phyloP scores from a whole-genome alignment of 2,797 vertebrate genomes.

The Buphagus erythrorhynchus region DNA sequence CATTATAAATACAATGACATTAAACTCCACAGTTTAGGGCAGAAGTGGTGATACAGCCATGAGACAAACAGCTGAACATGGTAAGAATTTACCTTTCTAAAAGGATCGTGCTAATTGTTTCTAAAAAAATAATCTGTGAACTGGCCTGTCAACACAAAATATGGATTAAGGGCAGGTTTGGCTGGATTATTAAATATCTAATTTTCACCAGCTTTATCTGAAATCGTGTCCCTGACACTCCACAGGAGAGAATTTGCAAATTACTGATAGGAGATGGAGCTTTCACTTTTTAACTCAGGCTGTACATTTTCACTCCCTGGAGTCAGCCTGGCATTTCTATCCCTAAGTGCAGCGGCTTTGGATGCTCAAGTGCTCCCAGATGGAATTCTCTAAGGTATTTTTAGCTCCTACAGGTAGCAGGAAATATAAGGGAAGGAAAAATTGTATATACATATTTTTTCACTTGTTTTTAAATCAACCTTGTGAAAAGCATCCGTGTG shows the following conservation, averaged over 20 bases:
- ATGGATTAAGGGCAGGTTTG: neutral
- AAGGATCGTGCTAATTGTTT: neutral
- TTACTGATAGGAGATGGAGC: neutral
- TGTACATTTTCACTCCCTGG: neutral
- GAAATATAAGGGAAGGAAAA: neutral
- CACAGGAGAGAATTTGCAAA: neutral
- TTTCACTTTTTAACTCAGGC: neutral
- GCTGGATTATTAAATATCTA: neutral
- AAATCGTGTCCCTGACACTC: neutral
- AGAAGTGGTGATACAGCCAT: neutral
- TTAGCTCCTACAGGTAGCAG: neutral
- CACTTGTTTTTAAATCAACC: neutral
- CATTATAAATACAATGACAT: neutral
- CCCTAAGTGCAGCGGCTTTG: neutral
- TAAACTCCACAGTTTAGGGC: neutral
- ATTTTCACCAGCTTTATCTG: neutral
- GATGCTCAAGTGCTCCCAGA: neutral
- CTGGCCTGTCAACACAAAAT: neutral
- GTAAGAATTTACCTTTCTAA: neutral
- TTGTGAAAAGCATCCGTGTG: neutral
- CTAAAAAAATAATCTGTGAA: neutral
- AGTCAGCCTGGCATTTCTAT: neutral
- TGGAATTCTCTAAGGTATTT: neutral
- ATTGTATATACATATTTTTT: neutral
- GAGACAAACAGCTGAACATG: neutral